phyloP scores from a whole-genome alignment of 1,140 invertebrate species.

The Zophobas morio region DNA sequence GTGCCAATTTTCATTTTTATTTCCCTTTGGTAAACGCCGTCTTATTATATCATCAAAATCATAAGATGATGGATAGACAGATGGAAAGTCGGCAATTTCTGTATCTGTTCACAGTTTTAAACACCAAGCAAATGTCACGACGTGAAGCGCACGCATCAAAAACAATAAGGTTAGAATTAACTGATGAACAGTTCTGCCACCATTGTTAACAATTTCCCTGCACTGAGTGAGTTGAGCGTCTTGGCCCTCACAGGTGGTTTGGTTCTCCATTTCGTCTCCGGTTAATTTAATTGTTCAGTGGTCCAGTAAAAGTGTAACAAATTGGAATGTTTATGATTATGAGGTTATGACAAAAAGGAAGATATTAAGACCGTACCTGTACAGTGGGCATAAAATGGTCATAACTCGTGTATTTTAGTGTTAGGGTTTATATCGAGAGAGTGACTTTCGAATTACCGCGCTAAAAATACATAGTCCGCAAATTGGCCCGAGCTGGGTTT shows the following conservation, averaged over 20 bases:
- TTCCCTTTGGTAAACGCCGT: too few species aligned
- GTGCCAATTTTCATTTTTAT: too few species aligned
- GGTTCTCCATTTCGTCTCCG: conserved; percentile 3
- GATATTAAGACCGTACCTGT: conserved; percentile 20
- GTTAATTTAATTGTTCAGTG: conserved; percentile 25
- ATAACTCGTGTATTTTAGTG: conserved; percentile 24
- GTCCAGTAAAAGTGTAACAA: conserved; percentile 39
- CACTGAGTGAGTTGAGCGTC: background rate
- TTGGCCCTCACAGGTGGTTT: background rate
- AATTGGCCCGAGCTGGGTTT: conserved; percentile 27
- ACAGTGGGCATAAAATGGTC: conserved; percentile 17
- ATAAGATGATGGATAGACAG: too few species aligned
- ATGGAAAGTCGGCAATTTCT: too few species aligned
- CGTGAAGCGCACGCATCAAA: too few species aligned
- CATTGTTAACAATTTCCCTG: too few species aligned
- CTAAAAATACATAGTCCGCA: conserved; percentile 22
- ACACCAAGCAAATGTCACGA: too few species aligned
- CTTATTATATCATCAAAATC: too few species aligned
- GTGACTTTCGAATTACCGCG: conserved; percentile 34
- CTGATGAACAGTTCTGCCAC: too few species aligned
- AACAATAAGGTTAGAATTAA: too few species aligned
- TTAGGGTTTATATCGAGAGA: conserved; percentile 29
- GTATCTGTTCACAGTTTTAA: too few species aligned
- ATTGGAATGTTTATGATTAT: conserved; percentile 33
- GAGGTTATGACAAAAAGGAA: conserved; percentile 30